Evolutionary conservation across 2,113 vertebrate genomes (phyloP).

Genomic region (Pterocles burchelli): DNA sequence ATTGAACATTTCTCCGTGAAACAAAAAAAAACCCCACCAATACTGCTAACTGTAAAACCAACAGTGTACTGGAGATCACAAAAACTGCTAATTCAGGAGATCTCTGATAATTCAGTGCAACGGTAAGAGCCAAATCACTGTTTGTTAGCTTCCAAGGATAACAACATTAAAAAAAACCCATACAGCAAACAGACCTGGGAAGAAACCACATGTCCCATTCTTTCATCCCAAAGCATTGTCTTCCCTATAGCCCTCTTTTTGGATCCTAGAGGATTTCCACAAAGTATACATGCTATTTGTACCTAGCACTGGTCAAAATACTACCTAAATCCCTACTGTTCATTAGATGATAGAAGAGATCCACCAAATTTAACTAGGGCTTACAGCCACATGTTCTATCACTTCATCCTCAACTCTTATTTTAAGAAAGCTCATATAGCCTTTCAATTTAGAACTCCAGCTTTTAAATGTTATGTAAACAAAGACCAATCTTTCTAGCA

Average conservation of each 20-base stretch:
- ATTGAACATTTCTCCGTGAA: not conserved
- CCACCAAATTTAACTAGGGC: not conserved
- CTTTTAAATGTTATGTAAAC: not conserved
- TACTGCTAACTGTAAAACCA: not conserved
- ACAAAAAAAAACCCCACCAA: not conserved
- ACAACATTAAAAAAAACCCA: not conserved
- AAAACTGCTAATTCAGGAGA: not conserved
- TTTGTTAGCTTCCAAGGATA: conserved; percentile 16
- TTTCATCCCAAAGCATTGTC: not conserved
- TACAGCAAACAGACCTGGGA: not conserved
- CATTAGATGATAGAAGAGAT: not conserved
- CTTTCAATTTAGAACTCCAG: not conserved
- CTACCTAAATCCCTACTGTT: not conserved
- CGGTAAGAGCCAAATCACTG: not conserved
- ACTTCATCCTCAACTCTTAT: not conserved
- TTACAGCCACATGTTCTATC: not conserved
- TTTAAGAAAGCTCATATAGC: conserved; percentile 10
- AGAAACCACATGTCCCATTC: not conserved
- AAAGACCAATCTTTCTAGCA: not conserved
- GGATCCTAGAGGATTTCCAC: not conserved
- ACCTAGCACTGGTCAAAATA: not conserved
- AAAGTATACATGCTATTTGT: not conserved
- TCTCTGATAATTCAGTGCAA: not conserved
- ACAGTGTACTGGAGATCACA: not conserved
- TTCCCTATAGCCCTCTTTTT: not conserved